A percentile compares a stretch with the other conserved stretches of the same genome.
Evolutionary conservation across 2,888 invertebrate genomes (phyloP).

Genomic region (Bugula neritina): DNA sequence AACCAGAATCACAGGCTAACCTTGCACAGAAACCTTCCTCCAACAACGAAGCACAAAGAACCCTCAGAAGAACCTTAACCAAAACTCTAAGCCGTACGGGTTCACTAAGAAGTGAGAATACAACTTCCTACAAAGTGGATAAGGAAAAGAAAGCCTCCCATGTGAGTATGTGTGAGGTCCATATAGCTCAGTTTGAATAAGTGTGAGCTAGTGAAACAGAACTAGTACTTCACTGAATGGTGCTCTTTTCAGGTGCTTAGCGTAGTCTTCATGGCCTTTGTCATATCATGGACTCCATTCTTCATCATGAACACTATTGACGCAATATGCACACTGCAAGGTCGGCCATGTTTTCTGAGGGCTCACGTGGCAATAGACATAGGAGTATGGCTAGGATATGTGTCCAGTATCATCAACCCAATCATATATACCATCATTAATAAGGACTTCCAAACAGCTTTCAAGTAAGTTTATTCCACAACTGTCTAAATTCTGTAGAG

Average conservation of each 20-base stretch:
- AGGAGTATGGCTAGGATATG: constrained; percentile 51
- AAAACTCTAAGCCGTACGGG: too few species aligned
- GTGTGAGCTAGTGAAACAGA: too few species aligned
- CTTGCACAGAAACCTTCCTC: too few species aligned
- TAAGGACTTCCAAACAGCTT: constrained; percentile 43
- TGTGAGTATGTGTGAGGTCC: constrained; percentile 30
- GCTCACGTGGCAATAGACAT: constrained; percentile 40
- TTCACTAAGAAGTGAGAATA: too few species aligned
- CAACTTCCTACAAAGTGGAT: too few species aligned
- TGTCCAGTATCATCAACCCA: constrained; percentile 50
- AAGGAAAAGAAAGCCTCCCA: constrained; percentile 50
- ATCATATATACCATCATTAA: constrained; percentile 54
- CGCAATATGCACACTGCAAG: constrained; percentile 36
- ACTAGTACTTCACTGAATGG: too few species aligned
- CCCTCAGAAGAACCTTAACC: too few species aligned
- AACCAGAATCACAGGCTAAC: too few species aligned
- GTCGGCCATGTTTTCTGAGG: neutral
- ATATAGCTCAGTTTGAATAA: neutral
- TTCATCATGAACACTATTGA: constrained; percentile 47
- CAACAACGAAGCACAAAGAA: too few species aligned
- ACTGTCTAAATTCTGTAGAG: too few species aligned
- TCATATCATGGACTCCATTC: constrained; percentile 51
- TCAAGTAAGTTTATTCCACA: neutral
- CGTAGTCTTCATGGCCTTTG: constrained; percentile 51
- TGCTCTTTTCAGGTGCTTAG: constrained; percentile 37